These are phyloP conservation scores for Chaetodon trifascialis DNA, from an alignment of 2,113 vertebrate genomes.

Conservation along the genomic window DNA sequence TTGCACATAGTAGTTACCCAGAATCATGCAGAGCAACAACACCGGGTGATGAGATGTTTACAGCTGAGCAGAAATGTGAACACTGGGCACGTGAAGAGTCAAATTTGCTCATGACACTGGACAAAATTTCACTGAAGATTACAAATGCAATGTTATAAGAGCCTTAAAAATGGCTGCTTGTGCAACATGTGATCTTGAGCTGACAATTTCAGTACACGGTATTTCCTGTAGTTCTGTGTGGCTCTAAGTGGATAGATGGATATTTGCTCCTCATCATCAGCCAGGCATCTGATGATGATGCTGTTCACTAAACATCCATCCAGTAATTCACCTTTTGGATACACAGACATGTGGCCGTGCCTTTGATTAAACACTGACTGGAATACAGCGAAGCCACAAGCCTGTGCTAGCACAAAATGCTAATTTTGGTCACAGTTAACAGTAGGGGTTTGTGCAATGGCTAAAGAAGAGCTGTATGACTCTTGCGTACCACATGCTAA, in stretches of 20 bases:
- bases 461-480: background rate
- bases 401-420: background rate
- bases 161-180: background rate
- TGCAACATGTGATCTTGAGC: background rate
- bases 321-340: background rate
- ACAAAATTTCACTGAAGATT: conserved; percentile 44
- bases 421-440: background rate
- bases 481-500: background rate
- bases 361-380: background rate
- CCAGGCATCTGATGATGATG: too few species aligned
- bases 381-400: background rate
- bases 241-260: too few species aligned
- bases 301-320: too few species aligned
- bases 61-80: conserved; percentile 54
- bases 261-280: too few species aligned
- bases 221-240: too few species aligned
- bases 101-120: conserved; percentile 65
- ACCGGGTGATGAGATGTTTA: conserved; percentile 51
- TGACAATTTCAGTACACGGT: too few species aligned
- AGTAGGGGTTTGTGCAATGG: background rate
- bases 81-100: conserved; percentile 55
- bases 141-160: background rate
- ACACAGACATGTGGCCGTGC: background rate
- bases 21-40: conserved; percentile 41
- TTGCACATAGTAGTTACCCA: conserved; percentile 55